Conservation (phyloP, 2,797 vertebrate genomes). For the Oophaga sylvatica region DNA sequence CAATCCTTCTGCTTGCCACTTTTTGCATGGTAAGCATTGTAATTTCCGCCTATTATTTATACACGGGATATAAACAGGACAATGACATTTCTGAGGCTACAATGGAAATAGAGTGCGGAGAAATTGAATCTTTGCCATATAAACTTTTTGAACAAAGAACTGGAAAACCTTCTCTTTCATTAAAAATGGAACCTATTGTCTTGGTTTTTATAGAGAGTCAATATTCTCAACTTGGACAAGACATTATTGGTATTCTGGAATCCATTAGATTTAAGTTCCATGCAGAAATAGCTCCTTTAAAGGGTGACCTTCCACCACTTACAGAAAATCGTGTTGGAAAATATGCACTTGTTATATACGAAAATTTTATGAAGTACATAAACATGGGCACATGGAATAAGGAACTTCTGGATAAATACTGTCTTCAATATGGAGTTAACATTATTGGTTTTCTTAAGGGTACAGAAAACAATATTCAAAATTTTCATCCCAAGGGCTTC, state of each 20-base stretch:
- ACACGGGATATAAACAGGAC: conserved; percentile 88
- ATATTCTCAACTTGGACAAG: conserved; percentile 93
- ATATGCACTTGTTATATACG: conserved; percentile 92
- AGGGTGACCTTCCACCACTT: conserved; percentile 91
- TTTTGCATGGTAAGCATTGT: conserved; percentile 93
- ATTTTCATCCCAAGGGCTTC: conserved; percentile 83
- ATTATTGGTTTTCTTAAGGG: conserved; percentile 91
- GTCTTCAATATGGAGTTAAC: conserved; percentile 87
- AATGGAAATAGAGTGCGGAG: conserved; percentile 84
- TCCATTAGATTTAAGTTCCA: conserved; percentile 91
- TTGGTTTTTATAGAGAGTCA: conserved; percentile 97
- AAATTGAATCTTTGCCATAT: conserved; percentile 81
- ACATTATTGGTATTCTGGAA: conserved; percentile 90
- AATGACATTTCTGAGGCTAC: conserved; percentile 85
- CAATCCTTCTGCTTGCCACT: conserved; percentile 90
- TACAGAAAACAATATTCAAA: conserved; percentile 85
- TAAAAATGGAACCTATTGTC: conserved; percentile 85
- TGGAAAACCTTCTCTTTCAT: conserved; percentile 77
- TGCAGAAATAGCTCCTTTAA: conserved; percentile 92
- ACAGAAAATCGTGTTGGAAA: conserved; percentile 88
- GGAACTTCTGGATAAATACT: conserved; percentile 94
- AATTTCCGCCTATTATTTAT: conserved; percentile 94
- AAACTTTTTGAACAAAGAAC: conserved; percentile 78
- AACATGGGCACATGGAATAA: conserved; percentile 93
- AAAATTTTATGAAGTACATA: conserved; percentile 92